A percentile compares a stretch with the other conserved stretches of the same genome.
Evolutionary conservation across 2,888 invertebrate genomes (phyloP).

Genomic region (Clitarchus hookeri): DNA sequence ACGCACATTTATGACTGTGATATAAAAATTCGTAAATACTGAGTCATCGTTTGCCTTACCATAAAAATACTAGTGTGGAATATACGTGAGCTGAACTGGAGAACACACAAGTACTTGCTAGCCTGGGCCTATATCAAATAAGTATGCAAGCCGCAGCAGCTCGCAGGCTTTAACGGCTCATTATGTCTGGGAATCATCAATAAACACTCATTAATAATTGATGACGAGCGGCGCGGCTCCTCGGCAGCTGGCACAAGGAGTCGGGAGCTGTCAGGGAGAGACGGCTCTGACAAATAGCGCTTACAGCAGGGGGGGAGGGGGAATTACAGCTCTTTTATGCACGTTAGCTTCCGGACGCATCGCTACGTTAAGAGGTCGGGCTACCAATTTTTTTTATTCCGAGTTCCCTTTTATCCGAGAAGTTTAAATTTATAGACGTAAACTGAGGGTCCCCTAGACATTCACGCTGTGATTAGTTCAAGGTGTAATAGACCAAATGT

Average conservation of each 20-base stretch:
- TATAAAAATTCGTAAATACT: too few relatives aligned
- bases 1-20: too few relatives aligned
- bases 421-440: too few relatives aligned
- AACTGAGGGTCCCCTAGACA: too few relatives aligned
- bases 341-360: neutral
- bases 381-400: too few relatives aligned
- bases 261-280: neutral
- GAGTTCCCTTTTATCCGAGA: too few relatives aligned
- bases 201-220: neutral
- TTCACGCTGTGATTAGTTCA: too few relatives aligned
- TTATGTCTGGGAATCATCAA: neutral
- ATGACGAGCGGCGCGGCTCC: neutral
- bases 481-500: too few relatives aligned
- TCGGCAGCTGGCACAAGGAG: neutral
- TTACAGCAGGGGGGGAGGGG: neutral
- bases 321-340: neutral
- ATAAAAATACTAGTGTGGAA: too few relatives aligned
- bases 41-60: too few relatives aligned
- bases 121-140: neutral
- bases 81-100: too few relatives aligned
- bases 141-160: neutral
- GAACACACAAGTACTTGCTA: too few relatives aligned
- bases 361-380: neutral
- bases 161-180: neutral
- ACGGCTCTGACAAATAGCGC: neutral